These are phyloP conservation scores for Schizaphis graminum DNA, from an alignment of 2,888 invertebrate genomes.

Conservation along the genomic window DNA sequence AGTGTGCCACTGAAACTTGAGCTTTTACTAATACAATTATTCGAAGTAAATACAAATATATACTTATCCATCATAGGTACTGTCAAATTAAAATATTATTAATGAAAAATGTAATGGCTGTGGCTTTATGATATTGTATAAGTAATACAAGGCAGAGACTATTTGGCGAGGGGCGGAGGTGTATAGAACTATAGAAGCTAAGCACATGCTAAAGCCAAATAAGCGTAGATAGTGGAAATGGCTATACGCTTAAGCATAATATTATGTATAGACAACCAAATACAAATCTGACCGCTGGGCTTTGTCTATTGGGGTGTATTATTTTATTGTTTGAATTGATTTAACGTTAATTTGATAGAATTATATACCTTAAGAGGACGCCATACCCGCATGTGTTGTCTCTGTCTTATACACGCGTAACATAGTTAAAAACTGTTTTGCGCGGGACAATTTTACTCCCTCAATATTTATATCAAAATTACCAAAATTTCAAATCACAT, in stretches of 20 bases:
- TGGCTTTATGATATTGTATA: background rate
- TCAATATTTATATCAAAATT: no score
- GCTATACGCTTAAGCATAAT: background rate
- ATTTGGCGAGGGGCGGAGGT: background rate
- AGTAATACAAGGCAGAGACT: background rate
- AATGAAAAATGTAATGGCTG: background rate
- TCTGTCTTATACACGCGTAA: no score
- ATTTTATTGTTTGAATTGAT: background rate
- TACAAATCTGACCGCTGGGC: background rate
- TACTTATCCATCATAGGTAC: background rate
- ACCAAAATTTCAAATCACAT: no score
- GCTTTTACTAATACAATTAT: background rate
- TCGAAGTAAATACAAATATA: background rate
- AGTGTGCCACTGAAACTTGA: background rate
- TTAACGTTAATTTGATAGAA: background rate
- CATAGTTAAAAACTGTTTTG: no score
- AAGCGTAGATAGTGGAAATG: background rate
- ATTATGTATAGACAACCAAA: background rate
- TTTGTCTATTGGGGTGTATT: background rate
- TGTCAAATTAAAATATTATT: background rate
- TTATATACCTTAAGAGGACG: background rate
- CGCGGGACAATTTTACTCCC: no score
- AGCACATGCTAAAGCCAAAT: background rate
- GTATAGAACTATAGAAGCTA: no score
- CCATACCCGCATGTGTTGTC: no score